phyloP scores from a whole-genome alignment of 2,113 vertebrate species.

The Oreotrochilus melanogaster region DNA sequence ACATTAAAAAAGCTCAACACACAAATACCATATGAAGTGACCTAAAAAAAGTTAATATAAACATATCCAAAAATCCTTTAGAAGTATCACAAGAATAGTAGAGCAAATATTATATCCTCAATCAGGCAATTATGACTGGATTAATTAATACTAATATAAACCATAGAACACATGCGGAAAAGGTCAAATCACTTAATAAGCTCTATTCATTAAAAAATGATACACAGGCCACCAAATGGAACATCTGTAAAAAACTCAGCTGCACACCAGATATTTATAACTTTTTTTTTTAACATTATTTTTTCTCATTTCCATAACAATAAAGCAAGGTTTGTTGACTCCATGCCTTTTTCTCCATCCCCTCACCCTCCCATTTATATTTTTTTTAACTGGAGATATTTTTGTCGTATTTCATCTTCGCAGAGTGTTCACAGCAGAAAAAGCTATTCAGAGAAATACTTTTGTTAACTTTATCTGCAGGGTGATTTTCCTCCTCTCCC shows the following conservation, averaged over 20 bases:
- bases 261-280: neutral
- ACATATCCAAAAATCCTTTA: neutral
- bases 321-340: neutral
- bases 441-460: neutral
- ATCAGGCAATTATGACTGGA: slow-evolving; percentile 15
- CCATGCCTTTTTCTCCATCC: accelerated
- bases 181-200: neutral
- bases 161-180: slow-evolving; percentile 42
- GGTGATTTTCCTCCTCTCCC: neutral
- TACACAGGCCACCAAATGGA: neutral
- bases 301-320: neutral
- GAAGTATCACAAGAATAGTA: slow-evolving; percentile 17
- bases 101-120: slow-evolving; percentile 29
- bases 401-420: neutral
- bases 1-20: neutral
- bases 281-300: neutral
- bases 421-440: neutral
- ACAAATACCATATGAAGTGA: neutral
- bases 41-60: slow-evolving; percentile 11
- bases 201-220: neutral
- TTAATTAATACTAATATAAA: slow-evolving; percentile 43
- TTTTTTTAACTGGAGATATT: neutral
- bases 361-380: accelerated
- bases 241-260: neutral
- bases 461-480: neutral